Evolutionary conservation across 2,113 vertebrate genomes (phyloP).

Genomic region (Melospiza georgiana): DNA sequence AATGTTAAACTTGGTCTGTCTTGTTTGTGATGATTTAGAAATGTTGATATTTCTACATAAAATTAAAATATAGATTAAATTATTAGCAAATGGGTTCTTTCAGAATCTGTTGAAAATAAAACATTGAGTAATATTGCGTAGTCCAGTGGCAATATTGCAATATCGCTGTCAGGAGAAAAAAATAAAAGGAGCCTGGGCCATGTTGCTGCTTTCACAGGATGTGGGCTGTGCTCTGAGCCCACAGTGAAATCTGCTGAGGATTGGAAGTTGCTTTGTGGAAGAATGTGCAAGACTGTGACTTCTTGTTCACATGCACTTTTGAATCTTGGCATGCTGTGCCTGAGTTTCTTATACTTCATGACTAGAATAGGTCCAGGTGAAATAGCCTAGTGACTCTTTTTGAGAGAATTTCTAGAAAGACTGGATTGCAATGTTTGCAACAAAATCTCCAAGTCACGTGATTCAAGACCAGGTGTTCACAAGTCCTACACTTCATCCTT

Average conservation of each 20-base stretch:
- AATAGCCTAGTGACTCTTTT: neutral
- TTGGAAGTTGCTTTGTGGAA: neutral
- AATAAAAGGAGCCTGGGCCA: neutral
- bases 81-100: neutral
- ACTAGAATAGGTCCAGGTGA: neutral
- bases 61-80: neutral
- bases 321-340: accelerated
- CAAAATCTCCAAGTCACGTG: neutral
- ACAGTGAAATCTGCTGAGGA: neutral
- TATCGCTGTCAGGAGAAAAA: neutral
- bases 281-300: neutral
- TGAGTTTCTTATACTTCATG: neutral
- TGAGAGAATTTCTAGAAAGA: neutral
- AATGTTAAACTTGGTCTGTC: neutral
- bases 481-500: neutral
- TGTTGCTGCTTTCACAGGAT: neutral
- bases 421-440: neutral
- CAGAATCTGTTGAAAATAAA: neutral
- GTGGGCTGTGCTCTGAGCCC: neutral
- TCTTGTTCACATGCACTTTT: accelerated
- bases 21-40: neutral
- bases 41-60: neutral
- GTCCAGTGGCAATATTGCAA: neutral
- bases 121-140: neutral
- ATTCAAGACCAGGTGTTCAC: neutral